Evolutionary conservation across 2,797 vertebrate genomes (phyloP).

Genomic region (Pelobates cultripes): DNA sequence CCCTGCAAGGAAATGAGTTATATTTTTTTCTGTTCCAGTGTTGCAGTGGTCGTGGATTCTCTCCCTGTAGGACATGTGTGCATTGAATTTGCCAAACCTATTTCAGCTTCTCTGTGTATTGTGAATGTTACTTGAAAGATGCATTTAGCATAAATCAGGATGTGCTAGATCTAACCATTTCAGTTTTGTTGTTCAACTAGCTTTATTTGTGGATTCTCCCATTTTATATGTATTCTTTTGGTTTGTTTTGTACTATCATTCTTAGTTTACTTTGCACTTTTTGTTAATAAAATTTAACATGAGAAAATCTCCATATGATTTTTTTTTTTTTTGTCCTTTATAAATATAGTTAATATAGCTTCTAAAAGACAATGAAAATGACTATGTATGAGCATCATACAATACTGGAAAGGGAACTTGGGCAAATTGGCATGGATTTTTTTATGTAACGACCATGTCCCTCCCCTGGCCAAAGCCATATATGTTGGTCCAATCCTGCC

Average conservation of each 20-base stretch:
- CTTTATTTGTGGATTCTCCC: constrained; percentile 26
- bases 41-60: neutral
- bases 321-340: neutral
- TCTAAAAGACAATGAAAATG: constrained; percentile 12
- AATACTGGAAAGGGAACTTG: too few species aligned
- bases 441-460: too few species aligned
- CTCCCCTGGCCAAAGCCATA: too few species aligned
- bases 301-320: constrained; percentile 12
- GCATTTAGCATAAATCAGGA: constrained; percentile 36
- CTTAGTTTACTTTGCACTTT: constrained; percentile 67
- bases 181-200: constrained; percentile 44
- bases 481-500: too few species aligned
- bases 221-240: constrained; percentile 58
- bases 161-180: constrained; percentile 17
- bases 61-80: constrained; percentile 35
- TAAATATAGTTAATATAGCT: neutral
- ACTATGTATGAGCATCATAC: too few species aligned
- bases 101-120: constrained; percentile 39
- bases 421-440: too few species aligned
- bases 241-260: constrained; percentile 62
- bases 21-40: neutral
- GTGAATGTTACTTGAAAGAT: constrained; percentile 58
- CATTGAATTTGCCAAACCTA: constrained; percentile 59
- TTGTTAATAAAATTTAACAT: constrained; percentile 79
- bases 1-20: neutral